phyloP scores from a whole-genome alignment of 2,888 invertebrate species.

The Epirrhoe tristata region DNA sequence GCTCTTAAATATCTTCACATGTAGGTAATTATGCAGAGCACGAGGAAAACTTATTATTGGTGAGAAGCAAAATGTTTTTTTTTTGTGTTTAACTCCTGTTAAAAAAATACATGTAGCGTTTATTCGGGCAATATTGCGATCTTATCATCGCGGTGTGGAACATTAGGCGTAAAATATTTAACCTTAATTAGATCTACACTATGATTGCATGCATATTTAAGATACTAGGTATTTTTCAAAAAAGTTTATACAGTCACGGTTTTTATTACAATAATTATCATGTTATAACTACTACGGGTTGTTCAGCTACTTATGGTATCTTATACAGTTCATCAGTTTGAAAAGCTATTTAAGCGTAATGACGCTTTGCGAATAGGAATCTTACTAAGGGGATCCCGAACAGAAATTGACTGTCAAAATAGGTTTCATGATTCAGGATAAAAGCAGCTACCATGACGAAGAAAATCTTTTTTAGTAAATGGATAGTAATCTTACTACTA shows the following conservation, averaged over 20 bases:
- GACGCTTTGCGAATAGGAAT: slow-evolving; percentile 17
- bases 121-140: no score
- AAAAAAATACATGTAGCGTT: no score
- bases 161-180: no score
- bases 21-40: not conserved
- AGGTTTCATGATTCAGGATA: not conserved
- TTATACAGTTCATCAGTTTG: not conserved
- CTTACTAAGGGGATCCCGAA: slow-evolving; percentile 5
- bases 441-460: not conserved
- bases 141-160: no score
- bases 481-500: no score
- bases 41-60: not conserved
- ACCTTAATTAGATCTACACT: no score
- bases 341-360: slow-evolving; percentile 13
- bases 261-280: not conserved
- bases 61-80: no score
- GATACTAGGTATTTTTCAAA: not conserved
- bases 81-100: no score
- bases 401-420: not conserved
- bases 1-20: not conserved
- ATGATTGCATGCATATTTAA: not conserved
- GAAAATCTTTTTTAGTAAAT: no score
- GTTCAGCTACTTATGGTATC: slow-evolving; percentile 1
- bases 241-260: not conserved
- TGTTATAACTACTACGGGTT: not conserved